phyloP scores from a whole-genome alignment of 2,888 invertebrate genomes.

The Dione juno region DNA sequence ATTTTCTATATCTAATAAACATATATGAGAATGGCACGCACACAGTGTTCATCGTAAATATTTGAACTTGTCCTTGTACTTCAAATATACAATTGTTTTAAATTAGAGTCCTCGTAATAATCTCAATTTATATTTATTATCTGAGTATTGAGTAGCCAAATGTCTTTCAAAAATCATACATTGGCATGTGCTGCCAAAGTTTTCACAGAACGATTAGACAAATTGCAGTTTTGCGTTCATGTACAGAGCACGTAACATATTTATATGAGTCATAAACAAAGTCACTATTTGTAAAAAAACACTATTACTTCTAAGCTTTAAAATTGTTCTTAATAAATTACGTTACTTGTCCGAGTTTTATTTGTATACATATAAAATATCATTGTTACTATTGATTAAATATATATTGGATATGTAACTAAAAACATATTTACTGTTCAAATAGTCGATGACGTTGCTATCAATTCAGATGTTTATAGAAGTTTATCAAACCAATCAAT shows the following conservation, averaged over 20 bases:
- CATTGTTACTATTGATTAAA: neutral
- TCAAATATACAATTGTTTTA: neutral
- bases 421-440: neutral
- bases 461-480: slow-evolving; percentile 13
- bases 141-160: too few relatives aligned
- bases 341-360: neutral
- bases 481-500: slow-evolving; percentile 17
- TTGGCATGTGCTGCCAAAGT: too few relatives aligned
- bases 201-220: neutral
- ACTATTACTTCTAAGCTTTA: too few relatives aligned
- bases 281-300: too few relatives aligned
- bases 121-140: neutral
- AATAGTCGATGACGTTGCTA: slow-evolving; percentile 21
- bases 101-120: neutral
- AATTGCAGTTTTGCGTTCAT: neutral
- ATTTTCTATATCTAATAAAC: neutral
- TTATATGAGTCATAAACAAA: too few relatives aligned
- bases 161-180: too few relatives aligned
- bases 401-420: neutral
- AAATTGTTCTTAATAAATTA: too few relatives aligned
- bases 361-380: neutral
- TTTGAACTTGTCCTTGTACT: neutral
- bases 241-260: neutral
- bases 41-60: neutral
- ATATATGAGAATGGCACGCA: neutral